These are phyloP conservation scores for Noturus placidus DNA, from an alignment of 2,113 vertebrate species.

Conservation along the genomic window DNA sequence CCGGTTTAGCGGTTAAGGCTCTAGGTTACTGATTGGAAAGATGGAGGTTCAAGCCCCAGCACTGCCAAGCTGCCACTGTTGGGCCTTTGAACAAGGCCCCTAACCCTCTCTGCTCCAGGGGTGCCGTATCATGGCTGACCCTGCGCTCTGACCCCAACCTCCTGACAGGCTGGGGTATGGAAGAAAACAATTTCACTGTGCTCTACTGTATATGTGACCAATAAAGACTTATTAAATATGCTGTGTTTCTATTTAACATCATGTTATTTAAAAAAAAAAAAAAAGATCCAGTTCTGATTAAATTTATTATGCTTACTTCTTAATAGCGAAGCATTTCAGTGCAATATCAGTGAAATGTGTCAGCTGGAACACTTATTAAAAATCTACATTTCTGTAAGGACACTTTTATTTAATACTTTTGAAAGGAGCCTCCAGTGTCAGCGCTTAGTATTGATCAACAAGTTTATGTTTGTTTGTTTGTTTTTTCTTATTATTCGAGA, in stretches of 20 bases:
- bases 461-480: background rate
- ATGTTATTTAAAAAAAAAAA: background rate
- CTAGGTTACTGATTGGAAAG: too few species aligned
- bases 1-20: too few species aligned
- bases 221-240: too few species aligned
- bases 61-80: too few species aligned
- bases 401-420: background rate
- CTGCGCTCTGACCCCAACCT: too few species aligned
- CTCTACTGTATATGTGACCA: too few species aligned
- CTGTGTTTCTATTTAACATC: background rate
- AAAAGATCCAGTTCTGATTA: background rate
- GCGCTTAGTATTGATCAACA: background rate
- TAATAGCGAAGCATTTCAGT: background rate
- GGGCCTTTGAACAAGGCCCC: too few species aligned
- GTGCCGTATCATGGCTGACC: too few species aligned
- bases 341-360: background rate
- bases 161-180: too few species aligned
- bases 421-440: background rate
- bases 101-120: too few species aligned
- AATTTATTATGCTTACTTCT: background rate
- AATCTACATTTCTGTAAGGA: background rate
- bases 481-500: background rate
- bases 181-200: too few species aligned
- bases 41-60: too few species aligned
- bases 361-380: background rate